phyloP scores from a whole-genome alignment of 1,140 invertebrate species.

The Globodera ellingtonae region DNA sequence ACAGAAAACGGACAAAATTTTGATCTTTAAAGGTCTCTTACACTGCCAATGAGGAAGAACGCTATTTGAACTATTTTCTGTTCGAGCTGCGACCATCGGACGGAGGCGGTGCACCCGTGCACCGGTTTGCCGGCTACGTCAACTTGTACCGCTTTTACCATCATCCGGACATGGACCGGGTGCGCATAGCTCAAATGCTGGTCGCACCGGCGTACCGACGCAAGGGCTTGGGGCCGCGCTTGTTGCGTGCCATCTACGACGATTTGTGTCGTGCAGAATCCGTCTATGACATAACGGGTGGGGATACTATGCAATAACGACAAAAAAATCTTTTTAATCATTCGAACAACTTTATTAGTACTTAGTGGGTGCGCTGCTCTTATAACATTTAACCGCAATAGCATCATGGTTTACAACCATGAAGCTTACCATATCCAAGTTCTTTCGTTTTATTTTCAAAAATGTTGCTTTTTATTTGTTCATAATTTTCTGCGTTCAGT shows the following conservation, averaged over 20 bases:
- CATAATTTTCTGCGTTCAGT: conserved; percentile 68
- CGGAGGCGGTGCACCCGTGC: conserved; percentile 62
- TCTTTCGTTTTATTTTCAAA: background rate
- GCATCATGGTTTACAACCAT: no score
- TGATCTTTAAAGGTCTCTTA: conserved; percentile 15
- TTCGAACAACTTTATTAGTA: no score
- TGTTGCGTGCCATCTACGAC: conserved; percentile 79
- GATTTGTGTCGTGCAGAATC: conserved; percentile 74
- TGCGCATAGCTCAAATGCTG: conserved; percentile 74
- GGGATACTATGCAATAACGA: background rate
- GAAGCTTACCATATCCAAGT: no score
- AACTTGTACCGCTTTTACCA: conserved; percentile 93
- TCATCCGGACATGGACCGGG: conserved; percentile 81
- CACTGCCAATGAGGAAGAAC: conserved; percentile 86
- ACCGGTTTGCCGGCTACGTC: conserved; percentile 81
- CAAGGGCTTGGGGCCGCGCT: conserved; percentile 77
- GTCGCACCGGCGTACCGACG: conserved; percentile 53
- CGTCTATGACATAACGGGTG: conserved; percentile 84
- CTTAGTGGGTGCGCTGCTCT: no score
- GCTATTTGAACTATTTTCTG: conserved; percentile 88
- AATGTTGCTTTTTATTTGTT: conserved; percentile 3
- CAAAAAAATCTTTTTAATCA: background rate
- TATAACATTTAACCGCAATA: no score
- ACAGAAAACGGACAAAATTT: background rate
- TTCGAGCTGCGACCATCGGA: conserved; percentile 65